Conservation (phyloP, 2,888 invertebrate species). For the Luperina testacea region DNA sequence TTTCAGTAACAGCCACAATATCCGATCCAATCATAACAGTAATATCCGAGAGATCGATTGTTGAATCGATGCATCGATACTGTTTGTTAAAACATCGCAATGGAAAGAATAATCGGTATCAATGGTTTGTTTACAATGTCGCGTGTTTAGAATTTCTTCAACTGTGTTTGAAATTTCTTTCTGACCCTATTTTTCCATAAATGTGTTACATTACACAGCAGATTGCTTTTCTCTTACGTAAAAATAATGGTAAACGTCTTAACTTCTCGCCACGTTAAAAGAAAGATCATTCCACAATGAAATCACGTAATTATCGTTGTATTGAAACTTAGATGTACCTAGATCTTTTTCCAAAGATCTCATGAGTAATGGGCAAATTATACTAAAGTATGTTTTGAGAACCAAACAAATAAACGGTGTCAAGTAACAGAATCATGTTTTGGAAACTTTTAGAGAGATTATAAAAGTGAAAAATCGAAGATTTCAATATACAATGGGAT, state of each 20-base stretch:
- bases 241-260: neutral
- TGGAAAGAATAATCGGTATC: constrained; percentile 50
- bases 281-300: neutral
- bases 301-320: neutral
- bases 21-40: constrained; percentile 40
- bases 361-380: constrained; percentile 34
- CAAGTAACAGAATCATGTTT: constrained; percentile 52
- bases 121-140: constrained; percentile 46
- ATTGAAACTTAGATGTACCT: neutral
- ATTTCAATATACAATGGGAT: constrained; percentile 30
- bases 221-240: neutral
- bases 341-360: neutral
- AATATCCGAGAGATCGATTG: constrained; percentile 50
- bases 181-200: neutral
- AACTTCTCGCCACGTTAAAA: neutral
- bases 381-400: constrained; percentile 27
- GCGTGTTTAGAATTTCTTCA: constrained; percentile 28
- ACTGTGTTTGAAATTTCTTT: constrained; percentile 9
- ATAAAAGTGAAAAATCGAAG: constrained; percentile 18
- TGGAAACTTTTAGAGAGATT: constrained; percentile 54
- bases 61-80: constrained; percentile 36
- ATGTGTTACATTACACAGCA: neutral
- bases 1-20: constrained; percentile 14
- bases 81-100: constrained; percentile 55
- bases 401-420: neutral